These are phyloP conservation scores for Sebastes trivittatus DNA, from an alignment of 2,797 vertebrate species.

Conservation along the genomic window DNA sequence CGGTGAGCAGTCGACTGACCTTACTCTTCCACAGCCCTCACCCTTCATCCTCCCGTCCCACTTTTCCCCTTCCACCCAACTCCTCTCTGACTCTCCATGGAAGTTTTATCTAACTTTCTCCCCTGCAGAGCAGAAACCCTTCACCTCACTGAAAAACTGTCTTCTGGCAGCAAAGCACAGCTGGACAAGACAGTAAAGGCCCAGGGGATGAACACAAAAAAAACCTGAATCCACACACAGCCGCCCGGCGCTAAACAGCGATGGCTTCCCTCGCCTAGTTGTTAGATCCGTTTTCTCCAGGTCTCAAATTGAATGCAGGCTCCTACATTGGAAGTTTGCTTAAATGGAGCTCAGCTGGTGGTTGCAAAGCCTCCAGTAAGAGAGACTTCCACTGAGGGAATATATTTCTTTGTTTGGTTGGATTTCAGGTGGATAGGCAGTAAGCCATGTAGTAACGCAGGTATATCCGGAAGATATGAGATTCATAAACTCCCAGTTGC, in stretches of 20 bases:
- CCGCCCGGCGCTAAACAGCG: constrained; percentile 31
- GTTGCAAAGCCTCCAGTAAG: constrained; percentile 67
- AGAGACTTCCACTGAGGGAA: constrained; percentile 66
- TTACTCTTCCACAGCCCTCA: neutral
- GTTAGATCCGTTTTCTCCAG: constrained; percentile 58
- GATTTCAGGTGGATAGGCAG: constrained; percentile 76
- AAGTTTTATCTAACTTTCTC: constrained; percentile 43
- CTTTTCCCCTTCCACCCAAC: neutral
- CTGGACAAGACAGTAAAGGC: constrained; percentile 47
- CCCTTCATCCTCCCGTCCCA: neutral
- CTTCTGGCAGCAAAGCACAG: constrained; percentile 44
- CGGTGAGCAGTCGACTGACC: constrained; percentile 13
- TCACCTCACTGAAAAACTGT: constrained; percentile 30
- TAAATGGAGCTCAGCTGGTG: constrained; percentile 71
- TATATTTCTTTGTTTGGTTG: constrained; percentile 75
- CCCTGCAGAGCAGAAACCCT: constrained; percentile 39
- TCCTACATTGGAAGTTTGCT: constrained; percentile 60
- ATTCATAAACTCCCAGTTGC: constrained; percentile 71
- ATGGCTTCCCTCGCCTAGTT: constrained; percentile 35
- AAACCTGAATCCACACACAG: constrained; percentile 31
- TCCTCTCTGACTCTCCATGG: constrained; percentile 3
- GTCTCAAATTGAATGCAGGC: constrained; percentile 54
- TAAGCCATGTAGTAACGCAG: constrained; percentile 70
- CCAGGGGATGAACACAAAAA: neutral
- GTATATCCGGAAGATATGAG: constrained; percentile 79